A percentile compares a stretch with the other conserved stretches of the same genome.
Evolutionary conservation across 35 echinoderm and acorn worm genomes (phyloP).

Genomic region (Ophiothrix spiculata): DNA sequence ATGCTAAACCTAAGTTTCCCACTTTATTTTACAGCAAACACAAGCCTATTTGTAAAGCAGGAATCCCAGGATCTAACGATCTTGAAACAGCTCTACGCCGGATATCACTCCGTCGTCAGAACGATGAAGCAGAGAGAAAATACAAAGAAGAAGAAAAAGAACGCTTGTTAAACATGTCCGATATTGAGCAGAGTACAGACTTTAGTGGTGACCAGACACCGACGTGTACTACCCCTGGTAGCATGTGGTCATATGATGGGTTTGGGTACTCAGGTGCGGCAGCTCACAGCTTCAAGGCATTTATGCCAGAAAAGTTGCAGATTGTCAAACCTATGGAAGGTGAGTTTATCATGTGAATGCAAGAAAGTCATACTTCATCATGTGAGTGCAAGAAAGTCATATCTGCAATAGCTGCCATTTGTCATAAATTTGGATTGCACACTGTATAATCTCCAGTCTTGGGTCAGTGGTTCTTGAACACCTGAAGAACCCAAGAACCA

Average conservation of each 20-base stretch:
- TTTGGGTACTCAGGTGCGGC: constrained; percentile 6
- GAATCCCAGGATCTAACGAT: constrained; percentile 96
- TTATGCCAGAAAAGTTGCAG: constrained; percentile 98
- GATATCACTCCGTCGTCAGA: constrained; percentile 70
- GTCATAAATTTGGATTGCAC: too few relatives aligned
- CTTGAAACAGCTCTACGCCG: constrained; percentile 79
- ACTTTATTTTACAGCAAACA: constrained; percentile 2
- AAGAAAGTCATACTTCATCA: too few relatives aligned
- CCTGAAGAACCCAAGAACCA: too few relatives aligned
- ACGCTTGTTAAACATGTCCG: neutral
- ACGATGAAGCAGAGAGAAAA: constrained; percentile 64
- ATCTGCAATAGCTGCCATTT: too few relatives aligned
- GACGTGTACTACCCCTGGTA: constrained; percentile 72
- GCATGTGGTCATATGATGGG: constrained; percentile 50
- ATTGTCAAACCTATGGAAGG: constrained; percentile 99
- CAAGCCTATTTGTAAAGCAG: constrained; percentile 6
- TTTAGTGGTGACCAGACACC: constrained; percentile 48
- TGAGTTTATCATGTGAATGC: too few relatives aligned
- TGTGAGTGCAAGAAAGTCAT: too few relatives aligned
- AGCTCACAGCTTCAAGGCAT: constrained; percentile 54
- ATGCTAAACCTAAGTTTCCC: too few relatives aligned
- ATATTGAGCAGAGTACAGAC: constrained; percentile 16
- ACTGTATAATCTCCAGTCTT: too few relatives aligned
- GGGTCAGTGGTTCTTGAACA: too few relatives aligned
- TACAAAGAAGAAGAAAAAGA: constrained; percentile 51